phyloP scores from a whole-genome alignment of 2,113 vertebrate genomes.

The Nothobranchius kuhntae region DNA sequence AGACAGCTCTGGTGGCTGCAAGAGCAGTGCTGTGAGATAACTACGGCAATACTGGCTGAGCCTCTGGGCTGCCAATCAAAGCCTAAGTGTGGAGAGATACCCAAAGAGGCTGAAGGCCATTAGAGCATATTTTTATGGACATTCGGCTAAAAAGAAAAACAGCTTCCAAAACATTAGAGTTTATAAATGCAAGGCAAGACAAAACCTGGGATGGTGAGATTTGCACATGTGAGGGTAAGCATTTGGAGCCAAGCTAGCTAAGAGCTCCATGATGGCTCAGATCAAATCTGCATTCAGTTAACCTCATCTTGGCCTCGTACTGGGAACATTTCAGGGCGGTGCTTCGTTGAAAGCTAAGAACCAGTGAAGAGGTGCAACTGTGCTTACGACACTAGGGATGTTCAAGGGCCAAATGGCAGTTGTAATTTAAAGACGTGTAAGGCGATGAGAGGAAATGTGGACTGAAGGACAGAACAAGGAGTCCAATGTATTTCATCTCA shows the following conservation, averaged over 20 bases:
- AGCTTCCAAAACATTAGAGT: constrained; percentile 46
- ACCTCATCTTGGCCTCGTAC: constrained; percentile 36
- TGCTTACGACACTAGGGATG: constrained; percentile 36
- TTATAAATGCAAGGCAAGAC: constrained; percentile 61
- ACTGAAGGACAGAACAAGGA: constrained; percentile 22
- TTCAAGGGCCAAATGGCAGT: constrained; percentile 30
- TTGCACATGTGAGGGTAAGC: constrained; percentile 40
- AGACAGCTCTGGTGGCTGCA: constrained; percentile 60
- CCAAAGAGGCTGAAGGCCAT: constrained; percentile 53
- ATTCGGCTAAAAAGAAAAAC: constrained; percentile 46
- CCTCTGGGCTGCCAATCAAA: constrained; percentile 70
- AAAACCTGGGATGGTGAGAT: constrained; percentile 59
- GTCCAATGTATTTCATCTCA: not conserved
- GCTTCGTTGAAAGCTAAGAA: constrained; percentile 51
- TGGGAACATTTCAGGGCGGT: constrained; percentile 25
- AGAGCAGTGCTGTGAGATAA: constrained; percentile 66
- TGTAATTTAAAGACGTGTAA: constrained; percentile 52
- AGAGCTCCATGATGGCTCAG: constrained; percentile 49
- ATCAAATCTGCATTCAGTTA: constrained; percentile 42
- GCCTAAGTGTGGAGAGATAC: constrained; percentile 59
- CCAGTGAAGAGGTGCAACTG: constrained; percentile 35
- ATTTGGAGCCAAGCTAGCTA: constrained; percentile 56
- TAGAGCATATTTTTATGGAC: constrained; percentile 55
- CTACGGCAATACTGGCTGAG: constrained; percentile 63
- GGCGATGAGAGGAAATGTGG: constrained; percentile 31